These are phyloP conservation scores for Biston betularia DNA, from an alignment of 2,888 invertebrate species.

Conservation along the genomic window DNA sequence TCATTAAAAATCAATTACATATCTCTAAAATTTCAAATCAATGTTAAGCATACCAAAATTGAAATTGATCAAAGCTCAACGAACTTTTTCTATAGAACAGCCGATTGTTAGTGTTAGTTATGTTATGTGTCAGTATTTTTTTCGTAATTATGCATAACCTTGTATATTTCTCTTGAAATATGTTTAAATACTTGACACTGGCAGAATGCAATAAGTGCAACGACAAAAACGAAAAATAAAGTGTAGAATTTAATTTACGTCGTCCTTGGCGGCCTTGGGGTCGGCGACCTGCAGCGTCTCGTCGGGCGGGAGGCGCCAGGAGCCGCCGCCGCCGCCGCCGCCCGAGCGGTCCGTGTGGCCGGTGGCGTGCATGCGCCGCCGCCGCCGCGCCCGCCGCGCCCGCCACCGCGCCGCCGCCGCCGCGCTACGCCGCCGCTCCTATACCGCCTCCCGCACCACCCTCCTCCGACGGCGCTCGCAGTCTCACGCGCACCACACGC, in stretches of 20 bases:
- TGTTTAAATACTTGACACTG: no score
- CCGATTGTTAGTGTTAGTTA: no score
- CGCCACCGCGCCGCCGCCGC: slow-evolving; percentile 81
- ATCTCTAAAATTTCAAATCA: no score
- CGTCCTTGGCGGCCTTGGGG: slow-evolving; percentile 92
- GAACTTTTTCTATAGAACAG: no score
- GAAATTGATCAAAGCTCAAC: no score
- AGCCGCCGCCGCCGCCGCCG: slow-evolving; percentile 87
- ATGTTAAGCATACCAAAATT: no score
- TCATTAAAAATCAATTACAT: no score
- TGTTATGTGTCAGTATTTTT: no score
- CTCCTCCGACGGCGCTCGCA: background rate
- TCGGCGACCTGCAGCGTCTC: slow-evolving; percentile 96
- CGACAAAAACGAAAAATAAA: no score
- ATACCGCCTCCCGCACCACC: slow-evolving; percentile 36
- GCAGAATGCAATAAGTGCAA: no score
- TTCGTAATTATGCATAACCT: no score
- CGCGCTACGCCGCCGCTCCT: background rate
- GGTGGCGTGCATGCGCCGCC: slow-evolving; percentile 95
- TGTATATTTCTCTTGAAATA: no score
- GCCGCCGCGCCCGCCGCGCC: slow-evolving; percentile 85
- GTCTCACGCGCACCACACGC: slow-evolving; percentile 56
- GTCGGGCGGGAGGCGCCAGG: slow-evolving; percentile 97
- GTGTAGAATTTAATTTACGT: slow-evolving; percentile 67
- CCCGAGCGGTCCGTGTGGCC: slow-evolving; percentile 94